These are phyloP conservation scores for Neoascia interrupta DNA, from an alignment of 2,888 invertebrate genomes.

Conservation along the genomic window DNA sequence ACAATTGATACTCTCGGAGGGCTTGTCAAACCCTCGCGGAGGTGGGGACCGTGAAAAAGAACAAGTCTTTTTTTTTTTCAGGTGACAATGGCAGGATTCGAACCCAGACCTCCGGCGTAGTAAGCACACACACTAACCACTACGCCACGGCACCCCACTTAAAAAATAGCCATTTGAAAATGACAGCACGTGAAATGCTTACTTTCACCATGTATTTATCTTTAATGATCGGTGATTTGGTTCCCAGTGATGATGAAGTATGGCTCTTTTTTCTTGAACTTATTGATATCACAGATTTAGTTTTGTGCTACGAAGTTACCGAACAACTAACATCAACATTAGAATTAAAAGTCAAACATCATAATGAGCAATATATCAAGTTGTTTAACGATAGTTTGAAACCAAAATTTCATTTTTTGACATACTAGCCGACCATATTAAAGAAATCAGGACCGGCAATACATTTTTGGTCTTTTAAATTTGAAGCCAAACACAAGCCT, in stretches of 20 bases:
- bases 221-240: conserved; percentile 71
- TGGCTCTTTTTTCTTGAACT: conserved; percentile 71
- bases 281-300: conserved; percentile 70
- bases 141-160: too few species aligned
- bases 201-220: conserved; percentile 70
- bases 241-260: conserved; percentile 70
- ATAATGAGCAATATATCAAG: conserved; percentile 45
- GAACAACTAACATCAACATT: not conserved
- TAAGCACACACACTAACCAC: too few species aligned
- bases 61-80: too few species aligned
- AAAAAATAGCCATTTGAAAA: too few species aligned
- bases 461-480: conserved; percentile 70
- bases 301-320: conserved; percentile 13
- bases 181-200: conserved; percentile 72
- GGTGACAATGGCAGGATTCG: too few species aligned
- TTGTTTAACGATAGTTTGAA: conserved; percentile 62
- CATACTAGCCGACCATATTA: conserved; percentile 70
- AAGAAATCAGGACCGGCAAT: conserved; percentile 67
- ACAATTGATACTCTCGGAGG: too few species aligned
- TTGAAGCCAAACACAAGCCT: conserved; percentile 35
- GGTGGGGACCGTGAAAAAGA: too few species aligned
- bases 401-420: conserved; percentile 71
- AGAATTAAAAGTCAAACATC: conserved; percentile 37
- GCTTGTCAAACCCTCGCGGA: too few species aligned
- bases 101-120: too few species aligned